Percentiles rank a stretch among this genome's conserved stretches.
These are phyloP conservation scores for Drosophila kuntzei DNA, from an alignment of 2,888 invertebrate genomes.

Conservation along the genomic window DNA sequence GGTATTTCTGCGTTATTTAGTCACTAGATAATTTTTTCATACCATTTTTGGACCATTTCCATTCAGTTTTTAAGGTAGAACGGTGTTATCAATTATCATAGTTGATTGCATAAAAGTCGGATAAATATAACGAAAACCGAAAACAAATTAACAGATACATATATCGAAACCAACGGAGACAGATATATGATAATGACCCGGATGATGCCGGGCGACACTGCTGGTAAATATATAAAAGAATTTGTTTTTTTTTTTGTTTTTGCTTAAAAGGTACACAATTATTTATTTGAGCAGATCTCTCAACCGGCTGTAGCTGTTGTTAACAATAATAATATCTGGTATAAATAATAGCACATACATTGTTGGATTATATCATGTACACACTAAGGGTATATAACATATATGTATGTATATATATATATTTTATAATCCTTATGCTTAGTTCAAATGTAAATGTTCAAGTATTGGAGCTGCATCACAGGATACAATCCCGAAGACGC, in stretches of 20 bases:
- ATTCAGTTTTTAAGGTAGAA: too few species aligned
- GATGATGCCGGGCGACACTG: neutral
- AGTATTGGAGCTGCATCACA: constrained; percentile 19
- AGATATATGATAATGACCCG: neutral
- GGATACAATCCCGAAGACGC: neutral
- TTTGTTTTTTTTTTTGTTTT: constrained; percentile 3
- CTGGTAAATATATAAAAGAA: neutral
- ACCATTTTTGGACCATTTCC: too few species aligned
- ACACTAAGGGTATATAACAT: constrained; percentile 8
- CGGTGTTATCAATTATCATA: too few species aligned
- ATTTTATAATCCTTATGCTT: constrained; percentile 30
- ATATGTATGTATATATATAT: constrained; percentile 3
- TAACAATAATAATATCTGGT: constrained; percentile 24
- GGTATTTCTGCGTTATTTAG: too few species aligned
- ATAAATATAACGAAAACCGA: too few species aligned
- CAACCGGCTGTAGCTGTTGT: constrained; percentile 33
- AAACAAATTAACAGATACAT: too few species aligned
- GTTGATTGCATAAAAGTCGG: too few species aligned
- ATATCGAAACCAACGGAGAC: too few species aligned
- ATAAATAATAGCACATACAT: constrained; percentile 34
- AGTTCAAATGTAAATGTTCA: constrained; percentile 28
- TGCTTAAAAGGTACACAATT: constrained; percentile 45
- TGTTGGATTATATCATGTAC: constrained; percentile 19
- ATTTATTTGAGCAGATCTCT: constrained; percentile 56
- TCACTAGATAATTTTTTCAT: too few species aligned